phyloP scores from a whole-genome alignment of 2,888 invertebrate species.

The Aspidiotus destructor region DNA sequence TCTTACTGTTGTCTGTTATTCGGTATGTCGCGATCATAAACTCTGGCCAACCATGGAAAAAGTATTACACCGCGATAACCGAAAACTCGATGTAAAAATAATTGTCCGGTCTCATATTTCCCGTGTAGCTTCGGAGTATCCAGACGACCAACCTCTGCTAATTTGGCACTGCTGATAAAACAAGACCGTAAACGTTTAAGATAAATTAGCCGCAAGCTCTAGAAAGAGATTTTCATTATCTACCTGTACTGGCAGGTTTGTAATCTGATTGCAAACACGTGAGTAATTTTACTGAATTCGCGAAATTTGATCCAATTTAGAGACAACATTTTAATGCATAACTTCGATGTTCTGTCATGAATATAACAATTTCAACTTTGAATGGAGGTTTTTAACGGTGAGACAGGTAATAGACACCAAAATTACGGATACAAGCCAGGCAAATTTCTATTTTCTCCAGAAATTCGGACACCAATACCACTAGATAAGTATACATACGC shows the following conservation, averaged over 20 bases:
- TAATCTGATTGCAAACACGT: neutral
- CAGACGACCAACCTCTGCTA: slow-evolving; percentile 88
- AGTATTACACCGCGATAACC: slow-evolving; percentile 94
- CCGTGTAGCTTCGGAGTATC: slow-evolving; percentile 76
- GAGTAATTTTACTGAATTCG: slow-evolving; percentile 1
- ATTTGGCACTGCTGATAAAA: slow-evolving; percentile 48
- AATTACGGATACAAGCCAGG: no score
- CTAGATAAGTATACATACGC: no score
- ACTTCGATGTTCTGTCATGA: no score
- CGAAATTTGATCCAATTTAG: neutral
- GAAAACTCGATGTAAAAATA: slow-evolving; percentile 92
- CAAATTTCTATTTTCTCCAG: no score
- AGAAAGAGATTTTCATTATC: neutral
- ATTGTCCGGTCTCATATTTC: slow-evolving; percentile 90
- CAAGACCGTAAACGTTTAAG: neutral
- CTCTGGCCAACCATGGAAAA: slow-evolving; percentile 92
- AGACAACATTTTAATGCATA: neutral
- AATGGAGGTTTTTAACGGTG: no score
- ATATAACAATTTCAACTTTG: no score
- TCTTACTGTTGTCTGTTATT: slow-evolving; percentile 51
- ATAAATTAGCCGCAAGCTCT: no score
- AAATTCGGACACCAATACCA: no score
- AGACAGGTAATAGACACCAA: no score
- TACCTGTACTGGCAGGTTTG: neutral
- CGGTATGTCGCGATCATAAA: slow-evolving; percentile 84